Conservation (phyloP, 2,113 vertebrate genomes). For the Elachura formosa region DNA sequence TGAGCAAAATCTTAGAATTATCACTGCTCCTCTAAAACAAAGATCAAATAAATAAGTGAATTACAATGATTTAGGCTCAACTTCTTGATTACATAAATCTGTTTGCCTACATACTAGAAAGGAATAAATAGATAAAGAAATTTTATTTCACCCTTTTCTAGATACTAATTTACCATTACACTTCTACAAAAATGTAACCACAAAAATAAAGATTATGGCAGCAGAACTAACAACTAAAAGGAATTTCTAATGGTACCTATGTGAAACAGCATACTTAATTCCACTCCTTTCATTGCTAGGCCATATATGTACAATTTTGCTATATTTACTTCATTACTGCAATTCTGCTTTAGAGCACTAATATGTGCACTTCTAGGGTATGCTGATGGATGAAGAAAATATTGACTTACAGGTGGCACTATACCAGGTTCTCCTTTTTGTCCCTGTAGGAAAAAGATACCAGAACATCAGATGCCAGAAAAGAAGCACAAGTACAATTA, state of each 20-base stretch:
- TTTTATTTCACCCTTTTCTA: neutral
- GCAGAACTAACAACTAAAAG: neutral
- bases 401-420: constrained; percentile 85
- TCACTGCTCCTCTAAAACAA: neutral
- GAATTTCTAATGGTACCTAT: neutral
- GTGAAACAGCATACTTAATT: neutral
- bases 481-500: neutral
- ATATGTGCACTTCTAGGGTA: neutral
- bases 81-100: neutral
- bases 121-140: neutral
- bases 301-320: fast-evolving
- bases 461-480: neutral
- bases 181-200: neutral
- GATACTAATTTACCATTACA: neutral
- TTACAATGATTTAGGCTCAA: neutral
- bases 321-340: neutral
- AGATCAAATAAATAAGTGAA: neutral
- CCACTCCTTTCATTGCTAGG: neutral
- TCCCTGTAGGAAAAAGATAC: constrained; percentile 72
- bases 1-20: neutral
- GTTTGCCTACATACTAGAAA: neutral
- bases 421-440: constrained; percentile 96
- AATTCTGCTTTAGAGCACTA: neutral
- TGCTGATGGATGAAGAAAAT: neutral
- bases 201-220: neutral